Percentiles rank a stretch among this genome's conserved stretches.
Conservation (phyloP, 2,888 invertebrate species). For the Drosophila siamana region DNA sequence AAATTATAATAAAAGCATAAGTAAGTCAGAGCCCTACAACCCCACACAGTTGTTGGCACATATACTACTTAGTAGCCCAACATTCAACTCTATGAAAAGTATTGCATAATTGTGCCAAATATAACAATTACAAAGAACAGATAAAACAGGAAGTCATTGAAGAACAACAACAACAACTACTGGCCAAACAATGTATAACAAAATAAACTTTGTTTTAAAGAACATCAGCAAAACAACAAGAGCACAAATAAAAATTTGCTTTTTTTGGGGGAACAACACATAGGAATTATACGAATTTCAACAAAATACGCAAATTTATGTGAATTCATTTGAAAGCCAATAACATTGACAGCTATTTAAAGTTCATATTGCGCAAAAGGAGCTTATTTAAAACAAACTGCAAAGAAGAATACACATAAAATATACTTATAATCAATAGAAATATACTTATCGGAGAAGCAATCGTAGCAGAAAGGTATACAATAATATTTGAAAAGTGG, state of each 20-base stretch:
- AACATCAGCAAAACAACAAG: constrained; percentile 41
- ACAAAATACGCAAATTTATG: constrained; percentile 55
- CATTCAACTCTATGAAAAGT: constrained; percentile 33
- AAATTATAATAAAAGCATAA: constrained; percentile 75
- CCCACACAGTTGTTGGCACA: constrained; percentile 33
- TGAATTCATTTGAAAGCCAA: constrained; percentile 57
- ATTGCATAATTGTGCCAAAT: constrained; percentile 73
- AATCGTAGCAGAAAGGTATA: constrained; percentile 17
- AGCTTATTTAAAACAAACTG: constrained; percentile 67
- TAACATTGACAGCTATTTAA: constrained; percentile 66
- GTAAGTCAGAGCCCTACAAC: constrained; percentile 33
- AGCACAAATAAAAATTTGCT: constrained; percentile 63
- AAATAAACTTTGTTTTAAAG: constrained; percentile 45
- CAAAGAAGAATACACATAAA: constrained; percentile 45
- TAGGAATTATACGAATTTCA: constrained; percentile 85
- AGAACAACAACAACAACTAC: constrained; percentile 31
- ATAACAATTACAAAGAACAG: constrained; percentile 17
- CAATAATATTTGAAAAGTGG: constrained; percentile 47
- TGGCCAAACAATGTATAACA: constrained; percentile 50
- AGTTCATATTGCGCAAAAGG: constrained; percentile 78
- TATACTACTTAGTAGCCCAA: constrained; percentile 21
- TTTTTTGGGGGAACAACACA: constrained; percentile 83
- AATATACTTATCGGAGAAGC: constrained; percentile 28
- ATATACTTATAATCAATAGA: constrained; percentile 38
- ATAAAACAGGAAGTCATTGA: constrained; percentile 28